phyloP scores from a whole-genome alignment of 2,888 invertebrate genomes.

The Ernsta delagoae region DNA sequence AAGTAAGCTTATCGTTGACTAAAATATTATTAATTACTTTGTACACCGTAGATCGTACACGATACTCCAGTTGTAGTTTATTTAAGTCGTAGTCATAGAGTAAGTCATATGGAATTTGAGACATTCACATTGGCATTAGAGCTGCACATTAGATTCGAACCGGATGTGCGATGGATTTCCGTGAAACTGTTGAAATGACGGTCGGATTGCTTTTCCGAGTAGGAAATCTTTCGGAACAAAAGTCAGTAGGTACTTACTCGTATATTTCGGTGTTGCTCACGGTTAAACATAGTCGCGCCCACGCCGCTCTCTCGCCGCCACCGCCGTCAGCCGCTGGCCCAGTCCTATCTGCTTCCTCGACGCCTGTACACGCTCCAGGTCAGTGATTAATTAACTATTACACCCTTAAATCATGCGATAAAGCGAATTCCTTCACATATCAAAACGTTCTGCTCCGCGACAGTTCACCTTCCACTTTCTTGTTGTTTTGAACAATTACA shows the following conservation, averaged over 20 bases:
- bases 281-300: conserved; percentile 82
- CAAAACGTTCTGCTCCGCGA: conserved; percentile 60
- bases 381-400: conserved; percentile 56
- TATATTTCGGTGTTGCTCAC: too few relatives aligned
- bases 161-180: conserved; percentile 39
- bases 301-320: conserved; percentile 63
- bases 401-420: conserved; percentile 44
- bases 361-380: conserved; percentile 78
- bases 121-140: too few relatives aligned
- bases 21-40: too few relatives aligned
- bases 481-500: conserved; percentile 40
- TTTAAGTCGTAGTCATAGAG: too few relatives aligned
- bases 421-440: conserved; percentile 58
- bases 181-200: conserved; percentile 49
- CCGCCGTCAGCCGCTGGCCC: conserved; percentile 58
- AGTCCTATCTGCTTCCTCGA: conserved; percentile 75
- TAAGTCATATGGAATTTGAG: too few relatives aligned
- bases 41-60: too few relatives aligned
- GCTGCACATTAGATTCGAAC: background rate
- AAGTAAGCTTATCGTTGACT: too few relatives aligned
- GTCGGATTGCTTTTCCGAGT: conserved; percentile 56
- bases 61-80: too few relatives aligned
- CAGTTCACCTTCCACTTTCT: conserved; percentile 40
- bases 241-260: conserved; percentile 73
- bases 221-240: conserved; percentile 78